Evolutionary conservation across 53 echinoderm and acorn worm species (phyloP).

Genomic region (Paracentrotus lividus): DNA sequence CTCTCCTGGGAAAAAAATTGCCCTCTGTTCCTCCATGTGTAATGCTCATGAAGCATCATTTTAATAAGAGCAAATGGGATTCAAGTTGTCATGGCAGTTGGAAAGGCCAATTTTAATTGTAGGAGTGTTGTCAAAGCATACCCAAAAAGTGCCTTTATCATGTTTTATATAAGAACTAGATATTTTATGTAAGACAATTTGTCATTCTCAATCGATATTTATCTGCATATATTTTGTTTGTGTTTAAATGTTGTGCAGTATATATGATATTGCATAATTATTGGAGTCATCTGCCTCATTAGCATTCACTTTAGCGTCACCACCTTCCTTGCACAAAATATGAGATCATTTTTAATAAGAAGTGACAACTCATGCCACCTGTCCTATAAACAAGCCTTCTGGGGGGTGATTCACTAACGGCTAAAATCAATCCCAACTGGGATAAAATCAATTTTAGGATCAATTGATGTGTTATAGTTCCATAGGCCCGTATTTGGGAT

Average conservation of each 20-base stretch:
- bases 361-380: background rate
- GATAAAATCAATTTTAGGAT: too few relatives aligned
- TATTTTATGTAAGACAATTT: slow-evolving; percentile 32
- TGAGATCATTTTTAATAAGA: background rate
- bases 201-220: slow-evolving; percentile 16
- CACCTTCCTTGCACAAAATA: background rate
- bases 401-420: too few relatives aligned
- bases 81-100: background rate
- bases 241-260: slow-evolving; percentile 8
- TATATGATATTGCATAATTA: background rate
- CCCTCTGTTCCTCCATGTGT: too few relatives aligned
- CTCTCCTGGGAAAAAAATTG: background rate
- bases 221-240: background rate
- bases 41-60: background rate
- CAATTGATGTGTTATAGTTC: too few relatives aligned
- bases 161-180: slow-evolving; percentile 34
- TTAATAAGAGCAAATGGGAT: background rate
- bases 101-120: background rate
- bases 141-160: slow-evolving; percentile 23
- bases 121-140: background rate
- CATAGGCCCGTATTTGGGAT: too few relatives aligned
- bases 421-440: too few relatives aligned
- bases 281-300: background rate
- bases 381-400: too few relatives aligned
- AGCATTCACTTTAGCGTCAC: background rate